Evolutionary conservation across 2,797 vertebrate species (phyloP), one percentile per base, ranked within the genome.

Genomic region (Gastrophryne carolinensis): DNA sequence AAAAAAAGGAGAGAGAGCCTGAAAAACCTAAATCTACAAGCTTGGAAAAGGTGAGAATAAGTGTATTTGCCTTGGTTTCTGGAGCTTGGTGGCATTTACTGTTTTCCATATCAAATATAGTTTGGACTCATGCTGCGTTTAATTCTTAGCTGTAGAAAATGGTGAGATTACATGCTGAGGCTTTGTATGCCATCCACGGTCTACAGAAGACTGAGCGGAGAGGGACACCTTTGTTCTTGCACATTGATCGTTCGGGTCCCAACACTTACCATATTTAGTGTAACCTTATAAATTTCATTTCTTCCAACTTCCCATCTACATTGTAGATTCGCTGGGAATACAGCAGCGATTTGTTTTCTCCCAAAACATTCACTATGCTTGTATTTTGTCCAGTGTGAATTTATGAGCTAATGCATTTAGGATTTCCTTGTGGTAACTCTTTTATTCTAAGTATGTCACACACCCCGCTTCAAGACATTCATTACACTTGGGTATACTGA

Each of bases 1-100:
- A 92, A 86, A 98, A 94, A 86, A 92, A 84, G 83, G 95, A 97
- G 57, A 94, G 87, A 84, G 94, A 97, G 34, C 78, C 82, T 29
- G 94, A 97, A 83, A 97, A 93, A 86, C 56, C 86, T 66, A 94
- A 92, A 82, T 86, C 87, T 29, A 83, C 89, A 74, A 86, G 89
- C 81, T 85, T 87, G 83, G 86, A 93, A 80, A 98, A 98, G 94
- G 95, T 98, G 94, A 85, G 57, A n/a, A 56, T 27, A n/a, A 19
- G 23, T 0, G 3, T 24, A 1, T 64, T 15, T 30, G 44, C 30
- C 26, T 27, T 56, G 3, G 26, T 32, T 56, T 29, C 15, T 56
- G 53, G 6, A 56, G 13, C 53, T 27, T 30, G 13, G 13, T 56
- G 27, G 27, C n/a, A 29, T 29, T 44, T n/a, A n/a, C 8, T 44